Conservation (phyloP, 2,888 invertebrate genomes). For the Melanostoma scalare region DNA sequence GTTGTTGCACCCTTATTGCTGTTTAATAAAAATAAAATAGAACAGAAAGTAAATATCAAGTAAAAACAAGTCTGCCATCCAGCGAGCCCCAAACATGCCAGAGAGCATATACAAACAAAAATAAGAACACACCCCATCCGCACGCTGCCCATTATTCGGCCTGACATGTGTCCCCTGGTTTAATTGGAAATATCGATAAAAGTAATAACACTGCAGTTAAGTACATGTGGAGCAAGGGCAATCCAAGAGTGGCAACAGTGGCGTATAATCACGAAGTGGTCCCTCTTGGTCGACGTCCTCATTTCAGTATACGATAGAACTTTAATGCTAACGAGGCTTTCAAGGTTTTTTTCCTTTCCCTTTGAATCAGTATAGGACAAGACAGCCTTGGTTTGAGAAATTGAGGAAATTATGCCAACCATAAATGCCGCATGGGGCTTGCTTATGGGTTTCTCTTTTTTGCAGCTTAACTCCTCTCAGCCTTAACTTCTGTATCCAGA, state of each 20-base stretch:
- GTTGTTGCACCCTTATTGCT: slow-evolving; percentile 71
- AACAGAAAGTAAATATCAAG: not conserved
- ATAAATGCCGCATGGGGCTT: slow-evolving; percentile 67
- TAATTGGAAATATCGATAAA: slow-evolving; percentile 73
- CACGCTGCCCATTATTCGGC: slow-evolving; percentile 36
- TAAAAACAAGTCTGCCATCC: slow-evolving; percentile 5
- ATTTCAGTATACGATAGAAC: slow-evolving; percentile 40
- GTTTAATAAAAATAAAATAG: slow-evolving; percentile 57
- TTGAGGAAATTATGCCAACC: slow-evolving; percentile 68
- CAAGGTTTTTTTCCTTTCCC: slow-evolving; percentile 29
- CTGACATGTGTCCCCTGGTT: slow-evolving; percentile 66
- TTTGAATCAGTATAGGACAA: slow-evolving; percentile 32
- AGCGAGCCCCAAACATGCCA: slow-evolving; percentile 18
- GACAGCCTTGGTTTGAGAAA: slow-evolving; percentile 54
- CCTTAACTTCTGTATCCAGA: slow-evolving; percentile 53
- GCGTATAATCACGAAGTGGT: slow-evolving; percentile 51
- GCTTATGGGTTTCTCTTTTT: slow-evolving; percentile 22
- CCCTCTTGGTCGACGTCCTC: slow-evolving; percentile 56
- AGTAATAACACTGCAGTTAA: slow-evolving; percentile 70
- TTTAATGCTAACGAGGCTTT: slow-evolving; percentile 61
- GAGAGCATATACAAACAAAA: slow-evolving; percentile 24
- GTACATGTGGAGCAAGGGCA: slow-evolving; percentile 71
- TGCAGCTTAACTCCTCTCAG: slow-evolving; percentile 25
- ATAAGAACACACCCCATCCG: not conserved
- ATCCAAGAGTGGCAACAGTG: slow-evolving; percentile 52